Evolutionary conservation across 2,888 invertebrate genomes (phyloP).

Genomic region (Nomada goodeniana): DNA sequence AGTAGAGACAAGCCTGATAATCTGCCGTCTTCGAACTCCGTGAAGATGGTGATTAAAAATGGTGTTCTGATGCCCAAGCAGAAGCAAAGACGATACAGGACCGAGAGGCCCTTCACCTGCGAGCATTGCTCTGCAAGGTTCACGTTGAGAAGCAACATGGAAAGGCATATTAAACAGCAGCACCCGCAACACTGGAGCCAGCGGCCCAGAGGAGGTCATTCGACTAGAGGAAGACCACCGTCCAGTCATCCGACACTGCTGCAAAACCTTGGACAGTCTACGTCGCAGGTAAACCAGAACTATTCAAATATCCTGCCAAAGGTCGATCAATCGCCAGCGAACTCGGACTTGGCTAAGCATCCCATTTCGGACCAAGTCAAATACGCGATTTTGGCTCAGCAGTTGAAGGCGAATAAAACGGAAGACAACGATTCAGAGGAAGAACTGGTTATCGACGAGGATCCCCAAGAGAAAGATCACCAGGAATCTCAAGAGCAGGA

Average conservation of each 20-base stretch:
- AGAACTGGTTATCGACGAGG: conserved; percentile 89
- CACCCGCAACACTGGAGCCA: conserved; percentile 96
- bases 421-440: conserved; percentile 89
- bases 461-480: conserved; percentile 80
- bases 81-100: conserved; percentile 94
- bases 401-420: conserved; percentile 86
- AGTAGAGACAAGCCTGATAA: conserved; percentile 71
- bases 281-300: conserved; percentile 60
- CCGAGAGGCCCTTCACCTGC: conserved; percentile 95
- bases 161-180: conserved; percentile 96
- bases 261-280: conserved; percentile 66
- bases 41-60: conserved; percentile 96
- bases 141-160: conserved; percentile 97
- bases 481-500: conserved; percentile 68
- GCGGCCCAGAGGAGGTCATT: conserved; percentile 88
- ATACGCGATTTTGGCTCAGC: conserved; percentile 91
- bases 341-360: conserved; percentile 82
- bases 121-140: conserved; percentile 96
- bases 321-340: conserved; percentile 77
- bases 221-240: conserved; percentile 85
- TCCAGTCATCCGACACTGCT: conserved; percentile 78
- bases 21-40: conserved; percentile 86
- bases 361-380: conserved; percentile 89
- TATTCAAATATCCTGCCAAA: conserved; percentile 74
- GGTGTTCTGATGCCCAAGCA: conserved; percentile 96